Conservation (phyloP, 1,140 invertebrate species). For the Drosophila sucinea region DNA sequence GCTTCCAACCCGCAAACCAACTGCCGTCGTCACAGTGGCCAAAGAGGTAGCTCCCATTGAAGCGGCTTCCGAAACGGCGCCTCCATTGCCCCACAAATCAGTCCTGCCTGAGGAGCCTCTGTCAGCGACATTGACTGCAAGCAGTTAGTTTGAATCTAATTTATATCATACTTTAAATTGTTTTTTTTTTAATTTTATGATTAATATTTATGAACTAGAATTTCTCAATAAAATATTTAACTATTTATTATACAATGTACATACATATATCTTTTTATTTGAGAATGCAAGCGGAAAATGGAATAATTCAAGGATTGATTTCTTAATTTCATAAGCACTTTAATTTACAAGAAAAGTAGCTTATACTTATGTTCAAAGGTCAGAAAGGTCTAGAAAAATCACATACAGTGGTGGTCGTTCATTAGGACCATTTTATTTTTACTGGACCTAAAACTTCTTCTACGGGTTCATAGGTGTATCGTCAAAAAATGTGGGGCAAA, state of each 20-base stretch:
- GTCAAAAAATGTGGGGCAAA: too few relatives aligned
- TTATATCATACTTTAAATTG: not conserved
- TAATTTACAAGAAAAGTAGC: too few relatives aligned
- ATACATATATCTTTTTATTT: too few relatives aligned
- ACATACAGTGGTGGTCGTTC: too few relatives aligned
- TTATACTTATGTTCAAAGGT: too few relatives aligned
- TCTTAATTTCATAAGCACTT: too few relatives aligned
- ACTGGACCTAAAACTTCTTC: too few relatives aligned
- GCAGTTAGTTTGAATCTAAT: not conserved
- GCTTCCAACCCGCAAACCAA: constrained; percentile 28
- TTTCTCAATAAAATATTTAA: not conserved
- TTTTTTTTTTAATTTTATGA: not conserved
- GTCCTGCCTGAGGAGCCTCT: not conserved
- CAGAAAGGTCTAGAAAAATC: too few relatives aligned
- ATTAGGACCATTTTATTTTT: too few relatives aligned
- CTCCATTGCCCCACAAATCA: not conserved
- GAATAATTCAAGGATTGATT: too few relatives aligned
- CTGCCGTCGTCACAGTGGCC: not conserved
- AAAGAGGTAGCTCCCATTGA: not conserved
- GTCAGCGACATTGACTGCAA: not conserved
- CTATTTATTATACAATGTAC: not conserved
- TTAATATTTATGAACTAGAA: not conserved
- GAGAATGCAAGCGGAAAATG: too few relatives aligned
- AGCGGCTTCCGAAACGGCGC: not conserved
- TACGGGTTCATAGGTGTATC: too few relatives aligned